These are phyloP conservation scores for Orchesellides sinensis DNA, from an alignment of 2,888 invertebrate species.

Conservation along the genomic window DNA sequence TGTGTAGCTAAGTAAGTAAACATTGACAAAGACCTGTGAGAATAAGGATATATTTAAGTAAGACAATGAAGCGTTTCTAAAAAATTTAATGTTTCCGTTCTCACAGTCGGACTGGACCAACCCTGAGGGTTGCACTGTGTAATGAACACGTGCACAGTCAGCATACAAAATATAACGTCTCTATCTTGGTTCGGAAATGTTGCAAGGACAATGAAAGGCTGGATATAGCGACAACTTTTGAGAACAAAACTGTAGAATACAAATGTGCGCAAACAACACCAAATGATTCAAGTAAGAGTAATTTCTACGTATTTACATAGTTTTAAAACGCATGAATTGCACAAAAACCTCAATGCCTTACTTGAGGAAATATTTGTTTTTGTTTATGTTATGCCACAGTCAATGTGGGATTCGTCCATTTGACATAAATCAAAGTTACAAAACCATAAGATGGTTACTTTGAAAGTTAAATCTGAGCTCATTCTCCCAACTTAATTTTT, in stretches of 20 bases:
- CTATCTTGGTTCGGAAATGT: constrained; percentile 28
- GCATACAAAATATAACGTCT: neutral
- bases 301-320: no score
- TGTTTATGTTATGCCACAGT: no score
- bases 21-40: neutral
- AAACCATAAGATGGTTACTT: no score
- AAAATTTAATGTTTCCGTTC: constrained; percentile 32
- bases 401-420: no score
- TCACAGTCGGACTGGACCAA: constrained; percentile 24
- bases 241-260: neutral
- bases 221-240: neutral
- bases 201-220: constrained; percentile 13
- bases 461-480: no score
- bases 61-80: constrained; percentile 15
- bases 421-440: no score
- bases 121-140: constrained; percentile 5
- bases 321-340: no score
- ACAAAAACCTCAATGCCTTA: no score
- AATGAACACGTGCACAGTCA: neutral
- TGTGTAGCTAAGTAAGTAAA: constrained; percentile 39
- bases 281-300: constrained; percentile 6
- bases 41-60: neutral
- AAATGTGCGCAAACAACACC: constrained; percentile 6
- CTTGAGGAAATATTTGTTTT: no score
- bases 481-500: no score